Percentiles rank a stretch among this genome's conserved stretches.
Evolutionary conservation across 2,888 invertebrate species (phyloP).

Genomic region (Xestia xanthographa): DNA sequence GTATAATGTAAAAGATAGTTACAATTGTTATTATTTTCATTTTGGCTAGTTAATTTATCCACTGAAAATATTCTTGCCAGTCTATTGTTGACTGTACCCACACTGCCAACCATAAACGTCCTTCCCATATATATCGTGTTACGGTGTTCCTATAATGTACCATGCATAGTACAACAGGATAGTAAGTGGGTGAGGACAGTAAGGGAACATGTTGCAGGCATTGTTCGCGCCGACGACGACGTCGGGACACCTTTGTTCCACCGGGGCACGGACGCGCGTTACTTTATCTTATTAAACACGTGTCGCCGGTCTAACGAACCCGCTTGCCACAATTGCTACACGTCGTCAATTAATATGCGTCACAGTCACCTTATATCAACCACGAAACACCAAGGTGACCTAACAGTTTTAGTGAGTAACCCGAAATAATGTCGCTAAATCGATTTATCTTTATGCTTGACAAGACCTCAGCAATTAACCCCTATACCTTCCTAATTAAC

Average conservation of each 20-base stretch:
- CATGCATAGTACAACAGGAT: slow-evolving; percentile 70
- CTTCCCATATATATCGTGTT: slow-evolving; percentile 14
- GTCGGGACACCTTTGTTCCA: slow-evolving; percentile 87
- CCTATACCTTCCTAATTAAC: slow-evolving; percentile 73
- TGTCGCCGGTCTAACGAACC: slow-evolving; percentile 81
- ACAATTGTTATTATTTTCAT: not conserved
- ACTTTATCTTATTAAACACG: slow-evolving; percentile 87
- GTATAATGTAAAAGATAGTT: not conserved
- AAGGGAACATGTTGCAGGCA: slow-evolving; percentile 74
- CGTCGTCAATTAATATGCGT: slow-evolving; percentile 81
- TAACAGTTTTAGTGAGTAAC: slow-evolving; percentile 63
- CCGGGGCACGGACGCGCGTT: slow-evolving; percentile 76
- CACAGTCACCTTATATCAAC: slow-evolving; percentile 72
- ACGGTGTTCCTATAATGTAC: slow-evolving; percentile 41
- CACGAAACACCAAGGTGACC: slow-evolving; percentile 62
- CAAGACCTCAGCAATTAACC: slow-evolving; percentile 72
- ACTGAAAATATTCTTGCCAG: not conserved
- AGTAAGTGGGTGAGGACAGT: slow-evolving; percentile 74
- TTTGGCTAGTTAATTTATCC: not conserved
- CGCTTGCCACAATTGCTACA: slow-evolving; percentile 82
- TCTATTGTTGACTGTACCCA: slow-evolving; percentile 3
- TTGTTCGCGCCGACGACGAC: slow-evolving; percentile 76
- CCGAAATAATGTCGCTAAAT: slow-evolving; percentile 70
- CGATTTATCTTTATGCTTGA: slow-evolving; percentile 68
- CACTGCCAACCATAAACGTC: not conserved